phyloP scores from a whole-genome alignment of 2,113 vertebrate species.

The Haemorhous mexicanus region DNA sequence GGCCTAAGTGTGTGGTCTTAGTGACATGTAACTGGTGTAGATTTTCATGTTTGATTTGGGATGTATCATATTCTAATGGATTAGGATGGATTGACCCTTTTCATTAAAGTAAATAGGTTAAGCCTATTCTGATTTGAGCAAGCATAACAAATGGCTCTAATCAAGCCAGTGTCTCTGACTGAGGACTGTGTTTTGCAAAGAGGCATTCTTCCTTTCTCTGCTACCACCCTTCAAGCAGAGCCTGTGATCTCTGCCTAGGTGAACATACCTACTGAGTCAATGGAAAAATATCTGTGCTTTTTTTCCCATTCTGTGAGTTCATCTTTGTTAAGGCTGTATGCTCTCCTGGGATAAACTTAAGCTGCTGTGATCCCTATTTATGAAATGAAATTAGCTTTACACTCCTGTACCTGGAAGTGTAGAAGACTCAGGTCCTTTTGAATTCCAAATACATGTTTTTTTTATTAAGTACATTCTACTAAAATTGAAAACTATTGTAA shows the following conservation, averaged over 20 bases:
- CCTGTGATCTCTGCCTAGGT: neutral
- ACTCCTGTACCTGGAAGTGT: neutral
- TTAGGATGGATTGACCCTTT: neutral
- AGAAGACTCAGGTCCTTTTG: neutral
- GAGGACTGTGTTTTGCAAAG: neutral
- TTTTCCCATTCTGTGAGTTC: neutral
- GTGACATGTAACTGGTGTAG: neutral
- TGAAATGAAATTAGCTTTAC: neutral
- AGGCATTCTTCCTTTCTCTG: neutral
- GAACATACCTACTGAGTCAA: neutral
- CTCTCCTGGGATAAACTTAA: neutral
- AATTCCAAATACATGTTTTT: neutral
- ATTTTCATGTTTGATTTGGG: neutral
- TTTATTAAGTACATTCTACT: neutral
- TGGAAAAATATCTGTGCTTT: neutral
- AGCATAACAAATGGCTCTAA: neutral
- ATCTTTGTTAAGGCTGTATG: rapidly evolving
- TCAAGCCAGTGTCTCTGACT: neutral
- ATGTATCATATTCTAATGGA: neutral
- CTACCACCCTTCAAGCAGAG: neutral
- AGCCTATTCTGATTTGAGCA: neutral
- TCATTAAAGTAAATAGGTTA: neutral
- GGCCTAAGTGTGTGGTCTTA: neutral
- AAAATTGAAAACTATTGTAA: neutral
- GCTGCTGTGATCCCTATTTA: neutral